Base-by-base conservation (phyloP, 2,113 vertebrate species). In the Mionectes macconnelli region DNA sequence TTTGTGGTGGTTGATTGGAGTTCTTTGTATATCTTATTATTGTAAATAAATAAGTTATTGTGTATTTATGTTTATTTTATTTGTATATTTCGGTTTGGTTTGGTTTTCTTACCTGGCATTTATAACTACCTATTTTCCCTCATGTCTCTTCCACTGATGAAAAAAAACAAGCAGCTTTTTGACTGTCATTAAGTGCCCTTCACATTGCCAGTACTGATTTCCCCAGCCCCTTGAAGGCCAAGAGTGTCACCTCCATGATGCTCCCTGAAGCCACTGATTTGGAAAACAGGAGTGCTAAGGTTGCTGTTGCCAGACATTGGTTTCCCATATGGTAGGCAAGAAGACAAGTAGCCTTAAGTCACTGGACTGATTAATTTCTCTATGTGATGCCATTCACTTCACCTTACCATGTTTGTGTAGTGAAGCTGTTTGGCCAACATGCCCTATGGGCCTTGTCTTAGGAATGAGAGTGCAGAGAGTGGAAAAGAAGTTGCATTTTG, bases 291-390 rank as follows among this genome's bases (percentile, higher is more conserved):
- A 87, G 64, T 73, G 53, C 79, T 82, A 20, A 59, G 57, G 56
- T 87, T 63, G 30, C 85, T 95, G 20, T 8, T 47, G 45, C 56
- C 72, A 94, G 75, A 70, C 30, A 12, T 62, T 77, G 75, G 40
- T 60, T 67, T 94, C 79, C 60, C 86, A 70, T 9, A 7, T 73
- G 77, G 77, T 70, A 77, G 30, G 87, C 20, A 84, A 91, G 76
- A 94, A 90, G 87, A 95, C 66, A 82, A 84, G 93, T 89, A 72
- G 95, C 93, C 80, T 81, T 60, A 69, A 87, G 76, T 89, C 94
- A 89, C 44, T 69, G 77, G 75, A 59, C 52, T 40, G 62, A 59
- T 74, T 94, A 82, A 79, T 75, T 93, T 94, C 84, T 91, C 49
- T 95, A 57, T 14, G 7, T 40, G 44, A 87, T 85, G 84, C 85